A percentile compares a stretch with the other conserved stretches of the same genome.
Evolutionary conservation across 2,113 vertebrate genomes (phyloP).

Genomic region (Piprites chloris): DNA sequence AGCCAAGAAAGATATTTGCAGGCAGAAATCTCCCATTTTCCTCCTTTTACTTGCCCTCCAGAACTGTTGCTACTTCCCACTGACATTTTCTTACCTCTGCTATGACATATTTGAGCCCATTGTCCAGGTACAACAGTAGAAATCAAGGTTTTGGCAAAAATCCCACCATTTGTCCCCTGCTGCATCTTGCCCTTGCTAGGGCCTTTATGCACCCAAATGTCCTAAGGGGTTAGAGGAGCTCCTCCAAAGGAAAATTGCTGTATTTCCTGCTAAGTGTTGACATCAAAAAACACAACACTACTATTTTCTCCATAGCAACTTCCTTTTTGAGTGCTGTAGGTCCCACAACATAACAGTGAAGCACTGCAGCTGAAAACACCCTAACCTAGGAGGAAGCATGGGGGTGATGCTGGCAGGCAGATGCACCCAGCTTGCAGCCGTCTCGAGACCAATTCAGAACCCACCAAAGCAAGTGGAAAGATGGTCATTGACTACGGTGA

Average conservation of each 20-base stretch:
- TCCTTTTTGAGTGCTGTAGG: neutral
- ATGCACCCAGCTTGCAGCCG: rapidly evolving
- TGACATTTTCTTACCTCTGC: neutral
- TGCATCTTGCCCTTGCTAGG: neutral
- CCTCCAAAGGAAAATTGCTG: neutral
- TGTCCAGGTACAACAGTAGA: neutral
- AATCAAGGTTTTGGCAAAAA: neutral
- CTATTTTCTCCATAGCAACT: neutral
- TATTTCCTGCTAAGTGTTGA: neutral
- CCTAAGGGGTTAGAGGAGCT: rapidly evolving
- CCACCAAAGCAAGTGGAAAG: neutral
- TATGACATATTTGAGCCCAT: neutral
- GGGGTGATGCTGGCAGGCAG: neutral
- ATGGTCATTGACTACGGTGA: neutral
- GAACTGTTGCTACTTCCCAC: neutral
- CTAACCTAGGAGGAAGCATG: rapidly evolving
- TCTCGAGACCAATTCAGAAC: neutral
- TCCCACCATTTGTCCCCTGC: neutral
- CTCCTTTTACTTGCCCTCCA: neutral
- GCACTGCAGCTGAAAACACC: neutral
- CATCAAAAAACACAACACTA: neutral
- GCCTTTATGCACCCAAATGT: neutral
- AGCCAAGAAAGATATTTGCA: neutral
- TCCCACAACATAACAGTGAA: rapidly evolving
- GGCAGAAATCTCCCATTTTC: neutral